Conservation (phyloP, 2,888 invertebrate genomes). For the Cetonia aurata region DNA sequence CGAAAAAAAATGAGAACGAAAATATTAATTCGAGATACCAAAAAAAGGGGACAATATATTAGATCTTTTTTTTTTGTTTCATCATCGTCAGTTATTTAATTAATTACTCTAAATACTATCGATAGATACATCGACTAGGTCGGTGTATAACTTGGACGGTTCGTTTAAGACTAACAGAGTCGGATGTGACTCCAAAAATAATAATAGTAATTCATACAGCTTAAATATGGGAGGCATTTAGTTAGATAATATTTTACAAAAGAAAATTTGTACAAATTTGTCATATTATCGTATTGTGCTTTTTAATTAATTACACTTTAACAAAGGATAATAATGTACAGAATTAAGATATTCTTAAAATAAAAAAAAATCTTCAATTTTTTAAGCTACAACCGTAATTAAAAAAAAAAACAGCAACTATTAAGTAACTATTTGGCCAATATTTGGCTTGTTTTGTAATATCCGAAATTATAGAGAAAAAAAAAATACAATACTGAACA, state of each 20-base stretch:
- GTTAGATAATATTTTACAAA: conserved; percentile 4
- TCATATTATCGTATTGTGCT: conserved; percentile 16
- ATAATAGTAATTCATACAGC: no score
- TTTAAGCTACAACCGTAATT: conserved; percentile 11
- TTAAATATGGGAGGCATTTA: neutral
- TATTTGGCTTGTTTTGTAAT: neutral
- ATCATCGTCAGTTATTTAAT: neutral
- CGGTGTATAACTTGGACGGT: conserved; percentile 45
- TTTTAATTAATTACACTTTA: neutral
- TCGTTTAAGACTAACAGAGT: conserved; percentile 43
- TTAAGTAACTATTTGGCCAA: conserved; percentile 12
- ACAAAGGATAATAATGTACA: neutral
- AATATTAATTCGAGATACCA: conserved; percentile 26
- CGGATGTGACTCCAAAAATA: no score
- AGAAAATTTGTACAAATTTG: conserved; percentile 17
- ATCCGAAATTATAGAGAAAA: neutral
- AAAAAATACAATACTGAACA: conserved; percentile 24
- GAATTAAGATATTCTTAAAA: conserved; percentile 10
- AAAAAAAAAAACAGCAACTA: neutral
- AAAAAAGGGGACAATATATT: conserved; percentile 31
- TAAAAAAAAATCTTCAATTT: conserved; percentile 15
- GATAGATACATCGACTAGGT: conserved; percentile 40
- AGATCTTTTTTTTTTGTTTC: conserved; percentile 16
- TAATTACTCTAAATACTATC: conserved; percentile 42
- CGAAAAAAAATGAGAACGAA: conserved; percentile 5